Conservation (phyloP, 2,888 invertebrate genomes). For the Coelogynopora nodosa region DNA sequence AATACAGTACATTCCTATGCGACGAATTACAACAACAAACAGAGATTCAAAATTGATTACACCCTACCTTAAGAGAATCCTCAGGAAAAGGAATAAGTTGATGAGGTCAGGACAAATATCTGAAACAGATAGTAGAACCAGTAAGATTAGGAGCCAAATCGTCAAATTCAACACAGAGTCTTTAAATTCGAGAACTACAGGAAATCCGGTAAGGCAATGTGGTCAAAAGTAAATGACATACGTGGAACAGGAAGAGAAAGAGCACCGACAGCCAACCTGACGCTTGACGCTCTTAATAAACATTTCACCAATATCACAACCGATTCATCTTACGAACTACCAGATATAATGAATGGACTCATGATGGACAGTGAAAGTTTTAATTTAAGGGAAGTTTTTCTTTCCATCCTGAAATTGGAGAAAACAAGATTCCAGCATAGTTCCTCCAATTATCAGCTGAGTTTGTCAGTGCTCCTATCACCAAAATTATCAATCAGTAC, state of each 20-base stretch:
- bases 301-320: conserved; percentile 6
- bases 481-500: not conserved
- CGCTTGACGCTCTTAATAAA: conserved; percentile 13
- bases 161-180: not conserved
- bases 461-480: not conserved
- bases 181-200: not conserved
- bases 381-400: conserved; percentile 15
- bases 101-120: not conserved
- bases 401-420: not conserved
- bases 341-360: conserved; percentile 2
- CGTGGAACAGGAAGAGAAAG: not conserved
- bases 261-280: not conserved
- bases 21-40: no score
- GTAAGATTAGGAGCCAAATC: conserved; percentile 2
- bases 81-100: conserved; percentile 19
- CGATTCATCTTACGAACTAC: conserved; percentile 15
- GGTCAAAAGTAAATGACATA: conserved; percentile 2
- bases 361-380: not conserved
- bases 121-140: not conserved
- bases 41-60: not conserved
- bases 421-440: conserved; percentile 16
- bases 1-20: no score
- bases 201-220: not conserved
- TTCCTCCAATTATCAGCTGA: not conserved
- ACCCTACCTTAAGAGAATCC: not conserved